Evolutionary conservation across 2,888 invertebrate species (phyloP).

Genomic region (Phytoseiulus persimilis): DNA sequence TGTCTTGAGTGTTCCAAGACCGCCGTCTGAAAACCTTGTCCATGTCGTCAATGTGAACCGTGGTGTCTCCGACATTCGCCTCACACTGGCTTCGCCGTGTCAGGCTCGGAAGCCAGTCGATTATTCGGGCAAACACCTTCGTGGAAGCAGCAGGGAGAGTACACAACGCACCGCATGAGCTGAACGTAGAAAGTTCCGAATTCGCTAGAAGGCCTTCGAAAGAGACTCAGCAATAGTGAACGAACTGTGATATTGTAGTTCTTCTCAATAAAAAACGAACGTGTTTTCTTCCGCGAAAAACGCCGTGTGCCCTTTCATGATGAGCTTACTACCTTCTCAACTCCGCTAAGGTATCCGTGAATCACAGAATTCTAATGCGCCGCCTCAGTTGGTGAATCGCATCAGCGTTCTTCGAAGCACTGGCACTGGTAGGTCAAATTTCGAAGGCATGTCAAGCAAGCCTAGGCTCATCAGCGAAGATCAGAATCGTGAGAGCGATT

Average conservation of each 20-base stretch:
- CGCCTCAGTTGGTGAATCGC: too few species aligned
- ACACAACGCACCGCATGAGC: neutral
- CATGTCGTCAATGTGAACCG: too few species aligned
- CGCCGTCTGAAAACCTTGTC: too few species aligned
- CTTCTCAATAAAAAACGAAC: neutral
- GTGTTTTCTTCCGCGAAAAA: neutral
- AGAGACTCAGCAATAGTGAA: neutral
- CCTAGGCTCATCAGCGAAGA: too few species aligned
- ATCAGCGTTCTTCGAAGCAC: too few species aligned
- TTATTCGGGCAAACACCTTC: neutral
- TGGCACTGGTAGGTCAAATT: too few species aligned
- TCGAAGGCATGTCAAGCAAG: too few species aligned
- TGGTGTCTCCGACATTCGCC: neutral
- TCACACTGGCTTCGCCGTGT: neutral
- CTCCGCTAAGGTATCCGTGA: too few species aligned
- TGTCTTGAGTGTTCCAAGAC: too few species aligned
- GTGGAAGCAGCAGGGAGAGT: neutral
- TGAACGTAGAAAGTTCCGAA: neutral
- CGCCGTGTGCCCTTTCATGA: neutral
- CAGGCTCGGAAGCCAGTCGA: neutral
- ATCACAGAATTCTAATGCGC: too few species aligned
- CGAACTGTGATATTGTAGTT: neutral
- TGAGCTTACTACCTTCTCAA: too few species aligned
- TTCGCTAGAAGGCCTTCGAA: neutral
- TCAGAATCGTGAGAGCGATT: too few species aligned